Conservation (phyloP, 2,113 vertebrate genomes). For the Periophthalmodon schlosseri region DNA sequence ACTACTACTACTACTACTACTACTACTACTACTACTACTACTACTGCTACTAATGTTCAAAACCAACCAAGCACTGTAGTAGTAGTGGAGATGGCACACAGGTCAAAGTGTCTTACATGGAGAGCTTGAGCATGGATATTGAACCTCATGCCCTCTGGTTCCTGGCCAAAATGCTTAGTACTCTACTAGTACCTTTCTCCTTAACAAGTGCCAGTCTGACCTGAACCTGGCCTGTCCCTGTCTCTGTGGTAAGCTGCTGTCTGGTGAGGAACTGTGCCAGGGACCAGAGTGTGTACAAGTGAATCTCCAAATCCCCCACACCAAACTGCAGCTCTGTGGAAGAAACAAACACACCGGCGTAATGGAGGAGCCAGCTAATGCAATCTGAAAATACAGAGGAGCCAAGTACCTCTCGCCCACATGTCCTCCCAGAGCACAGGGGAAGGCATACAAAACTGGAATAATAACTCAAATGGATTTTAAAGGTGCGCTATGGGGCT, state of each 20-base stretch:
- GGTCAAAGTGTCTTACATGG: too few relatives aligned
- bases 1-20: too few relatives aligned
- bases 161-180: too few relatives aligned
- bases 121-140: too few relatives aligned
- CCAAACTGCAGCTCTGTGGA: conserved; percentile 39
- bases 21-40: too few relatives aligned
- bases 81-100: too few relatives aligned
- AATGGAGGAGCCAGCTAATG: conserved; percentile 26
- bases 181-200: not conserved
- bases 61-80: too few relatives aligned
- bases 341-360: conserved; percentile 17
- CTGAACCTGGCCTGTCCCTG: not conserved
- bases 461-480: too few relatives aligned
- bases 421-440: not conserved
- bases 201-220: not conserved
- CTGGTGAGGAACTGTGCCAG: conserved; percentile 45
- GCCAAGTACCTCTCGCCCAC: conserved; percentile 16
- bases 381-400: conserved; percentile 56
- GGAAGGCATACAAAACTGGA: not conserved
- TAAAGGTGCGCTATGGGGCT: too few relatives aligned
- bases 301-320: conserved; percentile 5
- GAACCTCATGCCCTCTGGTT: too few relatives aligned
- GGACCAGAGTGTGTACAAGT: not conserved
- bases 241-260: not conserved
- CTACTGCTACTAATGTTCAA: too few relatives aligned